phyloP scores from a whole-genome alignment of 1,140 invertebrate genomes.

The Myzus persicae region DNA sequence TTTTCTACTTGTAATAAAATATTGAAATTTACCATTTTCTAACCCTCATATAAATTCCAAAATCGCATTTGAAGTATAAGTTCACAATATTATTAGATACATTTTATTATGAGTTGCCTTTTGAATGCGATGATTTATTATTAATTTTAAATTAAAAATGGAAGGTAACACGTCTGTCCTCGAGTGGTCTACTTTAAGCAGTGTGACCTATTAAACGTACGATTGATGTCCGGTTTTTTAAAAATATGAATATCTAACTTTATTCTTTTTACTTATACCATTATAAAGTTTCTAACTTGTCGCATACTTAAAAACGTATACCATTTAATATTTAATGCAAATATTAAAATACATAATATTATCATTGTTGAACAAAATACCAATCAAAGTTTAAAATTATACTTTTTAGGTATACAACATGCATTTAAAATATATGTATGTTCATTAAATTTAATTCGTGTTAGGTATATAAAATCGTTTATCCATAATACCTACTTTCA shows the following conservation, averaged over 20 bases:
- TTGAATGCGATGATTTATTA: neutral
- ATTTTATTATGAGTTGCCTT: neutral
- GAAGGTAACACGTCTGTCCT: neutral
- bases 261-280: neutral
- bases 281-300: neutral
- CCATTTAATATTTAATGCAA: neutral
- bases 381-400: neutral
- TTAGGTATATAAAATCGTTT: no score
- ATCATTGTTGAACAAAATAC: neutral
- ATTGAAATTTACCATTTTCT: neutral
- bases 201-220: neutral
- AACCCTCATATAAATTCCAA: neutral
- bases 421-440: neutral
- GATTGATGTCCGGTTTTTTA: slow-evolving; percentile 7
- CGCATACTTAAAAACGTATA: neutral
- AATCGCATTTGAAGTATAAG: neutral
- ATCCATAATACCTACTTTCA: neutral
- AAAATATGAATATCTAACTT: neutral
- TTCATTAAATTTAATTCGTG: no score
- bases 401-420: neutral
- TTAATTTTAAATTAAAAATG: neutral
- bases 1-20: neutral
- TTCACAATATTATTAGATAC: neutral
- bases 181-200: neutral
- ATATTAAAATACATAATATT: neutral